These are phyloP conservation scores for Trogon melanurus DNA, from an alignment of 2,113 vertebrate species.

Conservation along the genomic window DNA sequence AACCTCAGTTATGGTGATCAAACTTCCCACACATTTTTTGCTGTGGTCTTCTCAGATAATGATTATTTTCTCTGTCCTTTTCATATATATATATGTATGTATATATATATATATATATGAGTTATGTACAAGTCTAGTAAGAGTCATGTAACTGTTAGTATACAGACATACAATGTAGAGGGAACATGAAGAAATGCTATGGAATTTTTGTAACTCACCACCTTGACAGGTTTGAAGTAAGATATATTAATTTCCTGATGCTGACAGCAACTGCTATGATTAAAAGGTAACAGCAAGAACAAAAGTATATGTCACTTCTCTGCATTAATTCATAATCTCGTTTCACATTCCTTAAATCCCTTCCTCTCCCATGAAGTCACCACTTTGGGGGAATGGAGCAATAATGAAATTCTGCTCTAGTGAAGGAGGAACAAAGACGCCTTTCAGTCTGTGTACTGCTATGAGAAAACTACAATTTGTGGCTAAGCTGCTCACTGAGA, in stretches of 20 bases:
- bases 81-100: background rate
- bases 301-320: background rate
- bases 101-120: background rate
- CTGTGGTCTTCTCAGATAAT: background rate
- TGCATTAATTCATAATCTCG: background rate
- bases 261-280: background rate
- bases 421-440: background rate
- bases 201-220: background rate
- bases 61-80: background rate
- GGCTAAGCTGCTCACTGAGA: background rate
- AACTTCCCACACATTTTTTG: background rate
- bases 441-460: background rate
- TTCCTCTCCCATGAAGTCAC: background rate
- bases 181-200: background rate
- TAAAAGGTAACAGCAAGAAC: constrained; percentile 10
- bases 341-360: constrained; percentile 3
- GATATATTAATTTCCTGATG: constrained; percentile 6
- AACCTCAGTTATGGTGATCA: background rate
- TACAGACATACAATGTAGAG: background rate
- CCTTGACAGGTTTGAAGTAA: background rate
- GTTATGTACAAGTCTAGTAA: no score
- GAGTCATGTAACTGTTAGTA: background rate
- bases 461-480: background rate
- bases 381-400: background rate
- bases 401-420: background rate